Base-by-base conservation (phyloP, 2,797 vertebrate genomes). In the Knipowitschia caucasica region DNA sequence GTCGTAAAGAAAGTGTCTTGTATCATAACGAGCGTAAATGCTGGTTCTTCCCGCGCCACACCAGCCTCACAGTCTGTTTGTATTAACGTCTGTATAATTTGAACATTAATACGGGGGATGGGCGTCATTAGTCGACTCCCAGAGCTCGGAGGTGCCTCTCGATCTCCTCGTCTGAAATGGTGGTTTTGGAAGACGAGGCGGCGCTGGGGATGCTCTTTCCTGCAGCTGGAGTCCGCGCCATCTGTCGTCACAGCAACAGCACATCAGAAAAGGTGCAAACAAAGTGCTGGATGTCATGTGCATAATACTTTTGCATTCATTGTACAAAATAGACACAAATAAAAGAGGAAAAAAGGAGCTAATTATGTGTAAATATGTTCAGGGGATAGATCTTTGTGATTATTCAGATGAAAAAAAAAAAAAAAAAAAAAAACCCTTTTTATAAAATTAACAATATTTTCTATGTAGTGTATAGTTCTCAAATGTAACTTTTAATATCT, bases 111-210 rank as follows among this genome's bases (percentile, higher is more conserved):
- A 57, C 21, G 21, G 10, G 30, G 0, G 25, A 25, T 9, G 33
- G n/a, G 5, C 45, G 52, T 35, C 3, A 50, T 88, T 94, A 99
- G 87, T 98, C 94, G 69, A 99, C 93, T 70, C 94, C 96, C 80
- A 99, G 80, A 38, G 96, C 96, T 82, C 93, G 92, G 61, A 99
- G 94, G 77, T 99, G 96, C 63, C 94, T 89, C 86, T 99, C 97
- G 17, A 99, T 99, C 83, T 99, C 97, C 42, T 98, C 97, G 47
- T 99, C 96, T 0, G 97, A 95, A 71, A 99, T 95, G 15, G 91
- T 91, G 70, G 88, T 53, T 42, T 93, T 93, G 53, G 94, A 88
- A 38, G 94, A 88, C 34, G 94, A 83, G 9, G 93, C 89, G 2
- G 94, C 89, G 18, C 91, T 85, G 0, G 95, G 96, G 58, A 94